Conservation (phyloP, 2,888 invertebrate genomes). For the Rotaria socialis region DNA sequence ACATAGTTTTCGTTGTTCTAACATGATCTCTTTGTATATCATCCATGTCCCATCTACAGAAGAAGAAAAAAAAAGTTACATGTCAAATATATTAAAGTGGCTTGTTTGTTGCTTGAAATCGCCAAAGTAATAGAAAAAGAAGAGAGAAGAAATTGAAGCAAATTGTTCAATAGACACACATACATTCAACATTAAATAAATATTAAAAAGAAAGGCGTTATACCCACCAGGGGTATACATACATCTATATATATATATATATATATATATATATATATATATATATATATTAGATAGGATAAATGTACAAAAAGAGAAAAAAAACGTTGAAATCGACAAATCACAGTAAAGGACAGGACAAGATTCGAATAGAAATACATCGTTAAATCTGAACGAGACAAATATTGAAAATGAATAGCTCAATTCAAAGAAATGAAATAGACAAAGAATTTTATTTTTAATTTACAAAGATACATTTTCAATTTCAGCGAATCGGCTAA, state of each 20-base stretch:
- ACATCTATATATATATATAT: too few species aligned
- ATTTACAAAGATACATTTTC: background rate
- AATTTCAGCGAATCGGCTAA: background rate
- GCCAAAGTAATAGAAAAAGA: background rate
- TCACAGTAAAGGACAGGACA: background rate
- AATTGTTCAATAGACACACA: background rate
- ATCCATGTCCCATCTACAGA: background rate
- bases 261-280: too few species aligned
- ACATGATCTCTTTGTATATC: background rate
- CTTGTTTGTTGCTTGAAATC: background rate
- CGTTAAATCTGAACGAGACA: conserved; percentile 3
- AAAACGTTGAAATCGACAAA: background rate
- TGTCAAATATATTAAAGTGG: background rate
- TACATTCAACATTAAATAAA: background rate
- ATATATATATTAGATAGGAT: background rate
- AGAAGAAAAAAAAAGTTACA: conserved; percentile 2
- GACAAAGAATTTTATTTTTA: background rate
- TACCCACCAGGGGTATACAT: background rate
- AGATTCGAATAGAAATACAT: conserved; percentile 14
- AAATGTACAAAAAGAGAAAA: background rate
- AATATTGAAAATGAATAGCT: background rate
- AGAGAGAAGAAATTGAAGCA: background rate
- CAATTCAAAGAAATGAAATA: background rate
- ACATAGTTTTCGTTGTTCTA: background rate
- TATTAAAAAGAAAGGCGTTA: background rate